These are phyloP conservation scores for Struthidea cinerea DNA, from an alignment of 2,113 vertebrate genomes.

Conservation along the genomic window DNA sequence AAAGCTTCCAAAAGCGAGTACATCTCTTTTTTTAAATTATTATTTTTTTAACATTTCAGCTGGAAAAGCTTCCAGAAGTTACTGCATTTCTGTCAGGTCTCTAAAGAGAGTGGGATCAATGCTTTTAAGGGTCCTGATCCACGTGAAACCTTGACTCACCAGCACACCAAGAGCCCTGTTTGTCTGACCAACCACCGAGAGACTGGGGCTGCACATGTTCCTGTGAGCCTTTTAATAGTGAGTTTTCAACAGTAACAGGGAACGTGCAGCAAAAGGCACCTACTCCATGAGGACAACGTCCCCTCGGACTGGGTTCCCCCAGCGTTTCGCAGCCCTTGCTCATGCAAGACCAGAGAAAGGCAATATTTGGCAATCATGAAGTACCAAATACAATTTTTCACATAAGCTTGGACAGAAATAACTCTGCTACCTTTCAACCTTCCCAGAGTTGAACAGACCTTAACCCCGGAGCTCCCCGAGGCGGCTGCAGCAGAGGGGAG, in stretches of 20 bases:
- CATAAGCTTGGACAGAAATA: not conserved
- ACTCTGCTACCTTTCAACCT: not conserved
- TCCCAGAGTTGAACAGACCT: not conserved
- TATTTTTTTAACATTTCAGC: not conserved
- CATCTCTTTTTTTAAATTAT: no score
- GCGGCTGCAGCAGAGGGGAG: not conserved
- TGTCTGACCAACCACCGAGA: accelerated
- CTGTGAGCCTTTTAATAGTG: not conserved
- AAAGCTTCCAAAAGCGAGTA: not conserved
- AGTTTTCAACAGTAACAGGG: not conserved
- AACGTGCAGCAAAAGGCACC: not conserved
- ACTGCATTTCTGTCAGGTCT: not conserved
- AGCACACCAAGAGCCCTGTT: not conserved
- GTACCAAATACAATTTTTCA: not conserved
- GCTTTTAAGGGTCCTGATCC: not conserved
- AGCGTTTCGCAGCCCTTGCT: accelerated
- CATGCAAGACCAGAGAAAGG: not conserved
- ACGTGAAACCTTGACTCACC: not conserved
- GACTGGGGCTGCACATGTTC: not conserved
- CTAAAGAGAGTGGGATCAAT: not conserved
- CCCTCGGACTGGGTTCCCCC: not conserved
- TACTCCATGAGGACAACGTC: not conserved
- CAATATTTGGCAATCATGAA: not conserved
- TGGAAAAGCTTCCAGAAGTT: not conserved
- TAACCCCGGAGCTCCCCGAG: not conserved